Evolutionary conservation across 2,113 vertebrate genomes (phyloP).

Genomic region (Rhodinocichla rosea): DNA sequence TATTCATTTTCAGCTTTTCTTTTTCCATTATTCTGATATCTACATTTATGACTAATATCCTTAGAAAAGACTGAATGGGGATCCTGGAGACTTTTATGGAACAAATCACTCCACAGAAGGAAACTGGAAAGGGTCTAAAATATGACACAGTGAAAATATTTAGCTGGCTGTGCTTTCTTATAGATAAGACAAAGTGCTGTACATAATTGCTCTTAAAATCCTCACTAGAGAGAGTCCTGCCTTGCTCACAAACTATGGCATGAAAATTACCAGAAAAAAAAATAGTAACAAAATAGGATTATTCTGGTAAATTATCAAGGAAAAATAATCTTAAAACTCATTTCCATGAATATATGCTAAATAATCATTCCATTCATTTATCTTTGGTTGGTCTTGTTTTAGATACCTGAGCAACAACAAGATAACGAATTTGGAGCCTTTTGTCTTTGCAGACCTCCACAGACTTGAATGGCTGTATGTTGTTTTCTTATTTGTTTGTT

Average conservation of each 20-base stretch:
- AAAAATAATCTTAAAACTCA: neutral
- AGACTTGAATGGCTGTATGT: slow-evolving; percentile 94
- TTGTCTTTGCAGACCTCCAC: slow-evolving; percentile 89
- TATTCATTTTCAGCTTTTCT: neutral
- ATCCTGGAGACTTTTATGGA: neutral
- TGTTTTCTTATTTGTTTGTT: neutral
- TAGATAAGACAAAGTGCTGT: neutral
- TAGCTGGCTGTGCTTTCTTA: neutral
- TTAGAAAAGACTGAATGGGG: neutral
- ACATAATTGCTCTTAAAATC: neutral
- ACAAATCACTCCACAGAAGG: neutral
- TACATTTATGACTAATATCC: neutral
- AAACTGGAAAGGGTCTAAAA: neutral
- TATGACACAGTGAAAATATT: neutral
- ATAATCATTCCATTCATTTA: neutral
- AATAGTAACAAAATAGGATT: neutral
- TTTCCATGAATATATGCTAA: neutral
- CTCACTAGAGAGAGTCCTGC: neutral
- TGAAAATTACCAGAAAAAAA: neutral
- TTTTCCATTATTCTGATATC: neutral
- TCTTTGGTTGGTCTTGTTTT: slow-evolving; percentile 5
- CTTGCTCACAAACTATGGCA: neutral
- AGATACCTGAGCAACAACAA: slow-evolving; percentile 92
- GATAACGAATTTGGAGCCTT: slow-evolving; percentile 83
- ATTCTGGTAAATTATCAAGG: neutral